phyloP scores from a whole-genome alignment of 2,113 vertebrate genomes.

The Sakesphorus luctuosus region DNA sequence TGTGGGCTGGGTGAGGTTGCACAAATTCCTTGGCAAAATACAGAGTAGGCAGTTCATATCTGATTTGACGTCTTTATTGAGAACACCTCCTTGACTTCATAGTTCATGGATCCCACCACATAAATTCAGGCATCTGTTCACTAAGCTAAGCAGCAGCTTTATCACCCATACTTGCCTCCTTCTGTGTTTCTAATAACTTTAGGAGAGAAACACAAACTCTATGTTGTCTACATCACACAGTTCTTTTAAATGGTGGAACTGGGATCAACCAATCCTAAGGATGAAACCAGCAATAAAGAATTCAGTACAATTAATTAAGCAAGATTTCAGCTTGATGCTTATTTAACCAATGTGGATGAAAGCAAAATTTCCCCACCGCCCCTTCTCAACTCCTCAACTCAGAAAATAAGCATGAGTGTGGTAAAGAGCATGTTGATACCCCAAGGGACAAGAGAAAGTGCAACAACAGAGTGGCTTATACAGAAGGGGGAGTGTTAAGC shows the following conservation, averaged over 20 bases:
- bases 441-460: conserved; percentile 46
- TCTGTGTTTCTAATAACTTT: neutral
- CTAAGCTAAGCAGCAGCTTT: neutral
- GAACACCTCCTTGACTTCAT: neutral
- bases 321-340: conserved; percentile 11
- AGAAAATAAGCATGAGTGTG: conserved; percentile 37
- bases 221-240: neutral
- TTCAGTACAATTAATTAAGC: conserved; percentile 22
- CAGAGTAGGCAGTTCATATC: neutral
- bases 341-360: conserved; percentile 11
- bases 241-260: neutral
- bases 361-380: neutral
- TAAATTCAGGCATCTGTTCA: neutral
- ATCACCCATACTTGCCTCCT: neutral
- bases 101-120: neutral
- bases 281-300: neutral
- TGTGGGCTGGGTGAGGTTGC: neutral
- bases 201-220: neutral
- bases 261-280: neutral
- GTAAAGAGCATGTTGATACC: conserved; percentile 37
- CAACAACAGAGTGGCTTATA: conserved; percentile 27
- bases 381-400: conserved; percentile 46
- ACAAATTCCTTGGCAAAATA: neutral
- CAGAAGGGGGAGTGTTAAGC: conserved; percentile 60
- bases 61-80: neutral